Base-by-base conservation (phyloP, 2,888 invertebrate genomes). In the Melipona beecheii region DNA sequence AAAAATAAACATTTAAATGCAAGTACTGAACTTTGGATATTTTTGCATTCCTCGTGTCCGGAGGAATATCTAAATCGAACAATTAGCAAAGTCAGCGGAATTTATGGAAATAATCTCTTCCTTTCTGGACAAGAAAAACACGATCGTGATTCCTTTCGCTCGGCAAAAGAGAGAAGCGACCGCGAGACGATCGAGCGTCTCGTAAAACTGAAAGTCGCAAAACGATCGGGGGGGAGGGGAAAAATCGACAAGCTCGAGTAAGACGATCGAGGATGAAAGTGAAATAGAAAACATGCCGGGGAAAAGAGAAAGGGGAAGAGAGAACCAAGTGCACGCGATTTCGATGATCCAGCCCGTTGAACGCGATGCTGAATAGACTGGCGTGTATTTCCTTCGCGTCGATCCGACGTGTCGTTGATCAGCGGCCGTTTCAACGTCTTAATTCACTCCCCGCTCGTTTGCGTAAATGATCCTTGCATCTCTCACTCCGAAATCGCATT, bases 381-480 rank as follows among this genome's bases (percentile, higher is more conserved):
- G 5, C 58, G 17, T 60, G 24, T 17, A 17, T 75, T 68, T 68
- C 68, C 24, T 68, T 5, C 60, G 24, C 56, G 56, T 70, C 64
- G n/a, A 52, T n/a, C 69, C n/a, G 36, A 50, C 79, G 24, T 49
- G 27, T 31, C 52, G 50, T 65, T 78, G 78, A 80, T 80, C 78
- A 65, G 19, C 24, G 78, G 65, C 65, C 49, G 65, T 17, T 27
- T 15, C 13, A n/a, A 70, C 56, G 62, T 70, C 64, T 56, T 65
- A 71, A 78, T 78, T 71, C 36, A 64, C 24, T 19, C 24, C 69
- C 36, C 36, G 64, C 11, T 24, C 19, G 27, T 66, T 69, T 64
- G 60, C 49, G 19, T 27, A 31, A 74, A 79, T 52, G 52, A 62
- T 56, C 77, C n/a, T 49, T 54, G 52, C 64, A n/a, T 58, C n/a